phyloP scores from a whole-genome alignment of 2,797 vertebrate genomes.

The Masticophis lateralis region DNA sequence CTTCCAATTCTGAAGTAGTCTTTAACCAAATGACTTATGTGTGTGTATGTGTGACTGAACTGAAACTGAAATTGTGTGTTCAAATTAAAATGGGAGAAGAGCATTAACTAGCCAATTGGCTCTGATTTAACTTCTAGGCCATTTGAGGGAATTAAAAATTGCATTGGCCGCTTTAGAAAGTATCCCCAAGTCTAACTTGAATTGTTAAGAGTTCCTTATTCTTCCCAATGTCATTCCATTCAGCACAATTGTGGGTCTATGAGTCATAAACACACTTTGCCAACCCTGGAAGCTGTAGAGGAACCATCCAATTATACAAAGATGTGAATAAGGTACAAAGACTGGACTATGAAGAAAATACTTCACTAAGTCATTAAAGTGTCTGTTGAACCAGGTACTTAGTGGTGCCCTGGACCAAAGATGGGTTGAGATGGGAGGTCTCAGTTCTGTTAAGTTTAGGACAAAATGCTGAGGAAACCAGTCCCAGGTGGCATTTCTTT shows the following conservation, averaged over 20 bases:
- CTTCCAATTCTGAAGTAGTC: background rate
- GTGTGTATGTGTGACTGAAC: background rate
- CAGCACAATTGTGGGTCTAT: background rate
- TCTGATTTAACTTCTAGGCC: background rate
- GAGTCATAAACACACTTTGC: background rate
- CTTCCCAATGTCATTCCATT: background rate
- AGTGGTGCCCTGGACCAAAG: background rate
- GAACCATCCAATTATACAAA: background rate
- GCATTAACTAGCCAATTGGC: background rate
- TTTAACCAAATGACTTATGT: background rate
- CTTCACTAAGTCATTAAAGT: background rate
- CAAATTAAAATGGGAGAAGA: background rate
- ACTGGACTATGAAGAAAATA: background rate
- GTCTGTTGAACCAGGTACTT: background rate
- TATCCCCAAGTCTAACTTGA: background rate
- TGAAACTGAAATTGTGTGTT: background rate
- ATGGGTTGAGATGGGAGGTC: background rate
- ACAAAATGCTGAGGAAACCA: background rate
- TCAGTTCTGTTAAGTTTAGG: background rate
- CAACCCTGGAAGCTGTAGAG: background rate
- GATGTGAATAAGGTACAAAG: background rate
- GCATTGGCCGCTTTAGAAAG: background rate
- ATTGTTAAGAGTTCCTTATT: background rate
- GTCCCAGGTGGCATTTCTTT: background rate
- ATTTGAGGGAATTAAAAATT: background rate